These are phyloP conservation scores for Scortum barcoo DNA, from an alignment of 2,113 vertebrate genomes.

Conservation along the genomic window DNA sequence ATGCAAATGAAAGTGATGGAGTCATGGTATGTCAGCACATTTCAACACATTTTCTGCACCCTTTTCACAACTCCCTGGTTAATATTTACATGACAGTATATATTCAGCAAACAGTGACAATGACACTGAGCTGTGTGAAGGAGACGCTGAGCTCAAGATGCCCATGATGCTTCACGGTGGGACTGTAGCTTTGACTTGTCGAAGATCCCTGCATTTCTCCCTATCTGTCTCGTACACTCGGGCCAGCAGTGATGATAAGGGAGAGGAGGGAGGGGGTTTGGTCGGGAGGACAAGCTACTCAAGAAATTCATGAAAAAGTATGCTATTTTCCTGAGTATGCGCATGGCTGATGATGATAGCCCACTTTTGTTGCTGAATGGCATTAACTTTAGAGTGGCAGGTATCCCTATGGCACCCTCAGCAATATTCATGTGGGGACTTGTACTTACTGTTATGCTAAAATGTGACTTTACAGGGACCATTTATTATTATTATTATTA, in stretches of 20 bases:
- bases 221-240: constrained; percentile 63
- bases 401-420: not conserved
- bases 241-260: constrained; percentile 60
- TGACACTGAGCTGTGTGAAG: not conserved
- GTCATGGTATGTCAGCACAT: not conserved
- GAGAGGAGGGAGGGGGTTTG: constrained; percentile 34
- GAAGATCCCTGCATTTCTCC: not conserved
- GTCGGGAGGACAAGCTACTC: not conserved
- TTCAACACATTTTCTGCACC: not conserved
- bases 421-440: not conserved
- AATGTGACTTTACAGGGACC: not conserved
- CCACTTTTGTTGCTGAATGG: not conserved
- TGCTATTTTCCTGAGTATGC: not conserved
- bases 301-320: constrained; percentile 48
- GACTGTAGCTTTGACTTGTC: not conserved
- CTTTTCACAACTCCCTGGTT: not conserved
- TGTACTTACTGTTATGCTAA: not conserved
- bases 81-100: not conserved
- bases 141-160: not conserved
- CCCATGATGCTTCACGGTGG: not conserved
- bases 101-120: fast-evolving
- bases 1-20: not conserved
- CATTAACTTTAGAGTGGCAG: not conserved
- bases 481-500: not conserved
- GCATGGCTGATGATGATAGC: constrained; percentile 14